Conservation (phyloP, 2,797 vertebrate genomes). For the Clarias pachynema region DNA sequence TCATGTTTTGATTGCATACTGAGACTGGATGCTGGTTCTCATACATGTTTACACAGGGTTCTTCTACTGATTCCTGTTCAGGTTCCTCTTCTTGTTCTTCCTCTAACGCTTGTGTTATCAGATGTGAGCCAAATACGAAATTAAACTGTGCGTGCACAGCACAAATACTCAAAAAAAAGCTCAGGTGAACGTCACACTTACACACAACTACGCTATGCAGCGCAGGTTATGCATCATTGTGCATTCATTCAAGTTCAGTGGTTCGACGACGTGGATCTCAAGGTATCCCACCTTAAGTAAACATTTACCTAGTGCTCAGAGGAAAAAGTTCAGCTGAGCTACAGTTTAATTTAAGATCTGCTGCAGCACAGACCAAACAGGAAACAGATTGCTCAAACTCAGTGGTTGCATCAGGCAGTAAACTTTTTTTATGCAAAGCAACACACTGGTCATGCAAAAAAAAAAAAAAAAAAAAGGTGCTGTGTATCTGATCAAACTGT, state of each 20-base stretch:
- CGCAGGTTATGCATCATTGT: neutral
- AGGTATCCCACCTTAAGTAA: conserved; percentile 69
- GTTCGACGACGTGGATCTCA: neutral
- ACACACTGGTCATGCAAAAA: neutral
- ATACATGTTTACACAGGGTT: too few species aligned
- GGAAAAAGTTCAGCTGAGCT: conserved; percentile 44
- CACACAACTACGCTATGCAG: neutral
- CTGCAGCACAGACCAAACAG: conserved; percentile 24
- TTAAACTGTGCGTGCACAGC: neutral
- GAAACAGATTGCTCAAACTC: conserved; percentile 37
- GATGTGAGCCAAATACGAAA: neutral
- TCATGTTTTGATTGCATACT: neutral
- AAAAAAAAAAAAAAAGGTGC: neutral
- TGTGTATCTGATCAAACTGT: neutral
- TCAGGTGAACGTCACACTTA: neutral
- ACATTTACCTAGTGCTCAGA: conserved; percentile 59
- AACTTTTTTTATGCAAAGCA: neutral
- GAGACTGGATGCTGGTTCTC: neutral
- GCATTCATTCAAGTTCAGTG: neutral
- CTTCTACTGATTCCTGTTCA: neutral
- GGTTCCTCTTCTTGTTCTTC: neutral
- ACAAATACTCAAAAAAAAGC: neutral
- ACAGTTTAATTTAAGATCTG: neutral
- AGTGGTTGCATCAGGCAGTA: conserved; percentile 2
- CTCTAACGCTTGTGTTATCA: neutral